A percentile compares a stretch with the other conserved stretches of the same genome.
Evolutionary conservation across 1,140 invertebrate genomes (phyloP).

Genomic region (Diabrotica virgifera): DNA sequence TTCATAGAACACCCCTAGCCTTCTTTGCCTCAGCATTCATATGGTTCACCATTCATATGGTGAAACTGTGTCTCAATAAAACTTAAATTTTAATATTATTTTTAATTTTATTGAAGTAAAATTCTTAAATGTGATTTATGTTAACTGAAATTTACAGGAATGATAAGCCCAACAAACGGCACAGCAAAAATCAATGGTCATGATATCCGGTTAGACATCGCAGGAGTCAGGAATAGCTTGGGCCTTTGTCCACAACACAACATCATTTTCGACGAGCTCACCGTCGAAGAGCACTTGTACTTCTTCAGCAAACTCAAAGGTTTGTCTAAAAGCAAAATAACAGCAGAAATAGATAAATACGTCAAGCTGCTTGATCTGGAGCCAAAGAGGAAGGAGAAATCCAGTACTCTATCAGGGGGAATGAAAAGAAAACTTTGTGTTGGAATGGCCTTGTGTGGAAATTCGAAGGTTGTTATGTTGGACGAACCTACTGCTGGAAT

Average conservation of each 20-base stretch:
- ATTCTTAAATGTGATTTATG: too few species aligned
- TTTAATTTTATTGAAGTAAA: too few species aligned
- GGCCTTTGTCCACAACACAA: constrained; percentile 95
- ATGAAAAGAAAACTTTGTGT: constrained; percentile 82
- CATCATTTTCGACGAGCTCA: constrained; percentile 87
- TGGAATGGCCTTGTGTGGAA: constrained; percentile 73
- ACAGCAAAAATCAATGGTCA: constrained; percentile 65
- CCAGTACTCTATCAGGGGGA: constrained; percentile 72
- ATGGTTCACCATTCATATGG: too few species aligned
- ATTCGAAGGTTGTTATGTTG: constrained; percentile 70
- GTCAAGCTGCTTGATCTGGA: constrained; percentile 65
- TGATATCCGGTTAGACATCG: constrained; percentile 61
- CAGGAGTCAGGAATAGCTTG: constrained; percentile 63
- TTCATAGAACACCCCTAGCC: too few species aligned
- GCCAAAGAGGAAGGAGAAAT: constrained; percentile 53
- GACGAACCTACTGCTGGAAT: constrained; percentile 95
- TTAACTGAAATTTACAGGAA: constrained; percentile 41
- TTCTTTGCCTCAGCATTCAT: too few species aligned
- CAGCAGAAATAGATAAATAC: constrained; percentile 59
- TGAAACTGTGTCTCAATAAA: too few species aligned
- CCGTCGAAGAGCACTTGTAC: constrained; percentile 83
- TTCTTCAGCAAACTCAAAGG: constrained; percentile 82
- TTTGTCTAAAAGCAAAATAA: constrained; percentile 55
- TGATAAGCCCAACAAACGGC: constrained; percentile 62
- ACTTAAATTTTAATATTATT: too few species aligned